Evolutionary conservation across 2,888 invertebrate genomes (phyloP).

Genomic region (Eupithecia subfuscata): DNA sequence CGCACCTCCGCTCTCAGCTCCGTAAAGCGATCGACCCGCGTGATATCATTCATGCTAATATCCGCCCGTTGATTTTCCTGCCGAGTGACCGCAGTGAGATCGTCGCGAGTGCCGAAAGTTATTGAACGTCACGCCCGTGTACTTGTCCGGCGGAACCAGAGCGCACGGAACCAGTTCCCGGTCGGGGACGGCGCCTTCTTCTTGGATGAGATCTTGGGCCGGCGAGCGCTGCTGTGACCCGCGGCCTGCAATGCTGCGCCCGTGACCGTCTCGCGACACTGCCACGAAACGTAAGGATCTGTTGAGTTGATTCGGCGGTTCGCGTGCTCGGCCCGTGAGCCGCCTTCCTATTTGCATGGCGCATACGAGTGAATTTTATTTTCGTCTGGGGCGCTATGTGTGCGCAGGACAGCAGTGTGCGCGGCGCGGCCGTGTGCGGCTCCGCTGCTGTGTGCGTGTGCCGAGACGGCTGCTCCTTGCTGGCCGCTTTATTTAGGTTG

Average conservation of each 20-base stretch:
- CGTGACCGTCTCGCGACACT: slow-evolving; percentile 82
- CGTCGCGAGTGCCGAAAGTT: slow-evolving; percentile 77
- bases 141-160: slow-evolving; percentile 73
- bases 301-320: slow-evolving; percentile 73
- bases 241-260: slow-evolving; percentile 81
- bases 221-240: slow-evolving; percentile 69
- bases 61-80: slow-evolving; percentile 78
- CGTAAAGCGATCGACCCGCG: slow-evolving; percentile 55
- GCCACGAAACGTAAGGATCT: slow-evolving; percentile 83
- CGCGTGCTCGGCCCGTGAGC: slow-evolving; percentile 70
- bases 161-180: slow-evolving; percentile 73
- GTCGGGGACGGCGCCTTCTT: slow-evolving; percentile 68
- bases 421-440: slow-evolving; percentile 59
- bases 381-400: slow-evolving; percentile 78
- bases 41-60: slow-evolving; percentile 81
- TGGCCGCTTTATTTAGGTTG: slow-evolving; percentile 80
- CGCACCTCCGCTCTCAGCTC: slow-evolving; percentile 59
- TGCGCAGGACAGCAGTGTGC: slow-evolving; percentile 66
- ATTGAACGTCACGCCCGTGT: slow-evolving; percentile 74
- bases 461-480: slow-evolving; percentile 77
- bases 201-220: slow-evolving; percentile 73
- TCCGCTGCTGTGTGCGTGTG: slow-evolving; percentile 59
- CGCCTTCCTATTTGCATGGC: slow-evolving; percentile 83
- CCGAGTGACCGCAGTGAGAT: slow-evolving; percentile 75
- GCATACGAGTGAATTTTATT: slow-evolving; percentile 83